Conservation (phyloP, 2,888 invertebrate species). For the Cancer borealis region DNA sequence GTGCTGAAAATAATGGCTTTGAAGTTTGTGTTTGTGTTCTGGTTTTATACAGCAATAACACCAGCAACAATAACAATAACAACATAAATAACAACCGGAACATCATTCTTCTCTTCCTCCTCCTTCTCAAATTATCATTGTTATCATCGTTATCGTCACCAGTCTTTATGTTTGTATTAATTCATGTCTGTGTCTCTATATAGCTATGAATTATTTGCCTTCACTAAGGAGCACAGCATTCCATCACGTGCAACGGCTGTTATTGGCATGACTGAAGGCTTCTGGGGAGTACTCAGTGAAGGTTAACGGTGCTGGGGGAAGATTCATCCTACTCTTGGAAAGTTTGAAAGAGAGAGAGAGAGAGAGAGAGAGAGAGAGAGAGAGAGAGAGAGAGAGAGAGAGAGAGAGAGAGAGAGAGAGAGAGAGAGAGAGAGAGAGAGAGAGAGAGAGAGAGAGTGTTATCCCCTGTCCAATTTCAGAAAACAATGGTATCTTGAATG, state of each 20-base stretch:
- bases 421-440: conserved; percentile 14
- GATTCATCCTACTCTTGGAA: background rate
- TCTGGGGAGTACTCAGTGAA: background rate
- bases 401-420: conserved; percentile 26
- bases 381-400: background rate
- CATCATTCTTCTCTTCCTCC: background rate
- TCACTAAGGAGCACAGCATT: too few species aligned
- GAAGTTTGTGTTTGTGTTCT: background rate
- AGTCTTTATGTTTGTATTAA: too few species aligned
- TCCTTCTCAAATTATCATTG: too few species aligned
- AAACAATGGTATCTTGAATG: too few species aligned
- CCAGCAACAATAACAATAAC: background rate
- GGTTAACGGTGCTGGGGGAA: background rate
- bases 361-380: conserved; percentile 56
- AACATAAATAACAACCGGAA: background rate
- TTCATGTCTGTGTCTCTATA: too few species aligned
- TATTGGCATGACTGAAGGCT: background rate
- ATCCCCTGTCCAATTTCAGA: too few species aligned
- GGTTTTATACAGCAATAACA: background rate
- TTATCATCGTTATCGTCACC: too few species aligned
- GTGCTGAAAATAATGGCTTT: background rate
- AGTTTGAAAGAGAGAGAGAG: conserved; percentile 28
- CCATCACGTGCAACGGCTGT: background rate
- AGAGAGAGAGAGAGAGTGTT: background rate
- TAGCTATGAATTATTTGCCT: too few species aligned